Percentiles rank a stretch among this genome's conserved stretches.
Conservation (phyloP, 30 jellyfish, hydroid and myxozoan genomes). For the Aurelia sp. region DNA sequence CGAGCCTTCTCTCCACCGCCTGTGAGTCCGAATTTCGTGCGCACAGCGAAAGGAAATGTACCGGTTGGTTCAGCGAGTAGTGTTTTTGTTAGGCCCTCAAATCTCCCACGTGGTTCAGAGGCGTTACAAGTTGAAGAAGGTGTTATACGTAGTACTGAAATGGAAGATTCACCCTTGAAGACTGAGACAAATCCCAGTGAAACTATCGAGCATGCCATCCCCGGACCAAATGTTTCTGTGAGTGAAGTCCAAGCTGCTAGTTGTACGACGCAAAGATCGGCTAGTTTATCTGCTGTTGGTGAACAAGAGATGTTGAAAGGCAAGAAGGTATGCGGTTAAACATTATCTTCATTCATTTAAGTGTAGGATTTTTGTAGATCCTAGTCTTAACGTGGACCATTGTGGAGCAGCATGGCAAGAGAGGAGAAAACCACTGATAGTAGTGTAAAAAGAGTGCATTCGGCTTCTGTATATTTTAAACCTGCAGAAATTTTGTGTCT, state of each 20-base stretch:
- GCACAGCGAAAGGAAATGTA: constrained; percentile 28
- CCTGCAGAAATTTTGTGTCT: too few species aligned
- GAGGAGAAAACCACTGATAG: too few species aligned
- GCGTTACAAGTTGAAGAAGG: not conserved
- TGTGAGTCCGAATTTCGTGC: constrained; percentile 35
- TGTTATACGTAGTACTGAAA: not conserved
- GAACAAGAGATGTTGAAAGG: not conserved
- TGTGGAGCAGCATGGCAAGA: too few species aligned
- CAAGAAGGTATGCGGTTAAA: not conserved
- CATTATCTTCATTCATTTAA: too few species aligned
- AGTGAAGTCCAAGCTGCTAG: constrained; percentile 8
- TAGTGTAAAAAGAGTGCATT: too few species aligned
- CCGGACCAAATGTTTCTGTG: not conserved
- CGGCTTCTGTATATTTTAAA: too few species aligned
- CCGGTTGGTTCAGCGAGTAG: constrained; percentile 89
- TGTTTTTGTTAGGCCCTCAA: constrained; percentile 84
- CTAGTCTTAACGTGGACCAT: too few species aligned
- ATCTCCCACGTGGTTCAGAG: constrained; percentile 45
- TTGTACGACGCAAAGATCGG: not conserved
- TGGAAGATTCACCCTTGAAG: not conserved
- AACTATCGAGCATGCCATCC: not conserved
- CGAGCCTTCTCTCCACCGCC: constrained; percentile 82
- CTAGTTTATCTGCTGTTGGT: constrained; percentile 7
- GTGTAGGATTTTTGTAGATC: too few species aligned
- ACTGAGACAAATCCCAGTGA: not conserved